phyloP scores from a whole-genome alignment of 2,797 vertebrate species.

The Epinephelus awoara region DNA sequence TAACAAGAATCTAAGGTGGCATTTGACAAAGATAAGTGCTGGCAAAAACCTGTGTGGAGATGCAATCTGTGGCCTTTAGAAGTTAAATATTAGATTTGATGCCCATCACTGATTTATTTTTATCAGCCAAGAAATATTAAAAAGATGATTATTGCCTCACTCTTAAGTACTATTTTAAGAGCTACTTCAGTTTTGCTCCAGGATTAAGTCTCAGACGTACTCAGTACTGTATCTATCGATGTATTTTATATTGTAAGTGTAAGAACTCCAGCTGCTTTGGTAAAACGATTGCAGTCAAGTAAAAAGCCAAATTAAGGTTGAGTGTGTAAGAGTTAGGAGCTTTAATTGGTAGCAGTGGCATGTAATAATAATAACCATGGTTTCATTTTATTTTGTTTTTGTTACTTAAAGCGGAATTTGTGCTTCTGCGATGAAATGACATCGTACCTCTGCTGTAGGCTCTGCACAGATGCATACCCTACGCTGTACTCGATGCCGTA shows the following conservation, averaged over 20 bases:
- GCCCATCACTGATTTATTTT: conserved; percentile 41
- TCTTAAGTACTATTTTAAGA: conserved; percentile 31
- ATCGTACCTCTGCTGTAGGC: too few relatives aligned
- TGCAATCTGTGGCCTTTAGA: conserved; percentile 68
- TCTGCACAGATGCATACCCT: too few relatives aligned
- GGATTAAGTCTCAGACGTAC: neutral
- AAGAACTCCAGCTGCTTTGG: too few relatives aligned
- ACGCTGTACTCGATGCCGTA: too few relatives aligned
- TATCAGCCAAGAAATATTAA: conserved; percentile 37
- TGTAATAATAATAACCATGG: too few relatives aligned
- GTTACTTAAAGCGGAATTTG: too few relatives aligned
- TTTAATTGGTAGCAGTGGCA: too few relatives aligned
- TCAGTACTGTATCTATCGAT: neutral
- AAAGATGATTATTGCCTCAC: conserved; percentile 22
- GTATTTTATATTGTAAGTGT: neutral
- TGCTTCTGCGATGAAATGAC: too few relatives aligned
- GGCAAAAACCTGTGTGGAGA: conserved; percentile 59
- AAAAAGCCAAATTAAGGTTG: too few relatives aligned
- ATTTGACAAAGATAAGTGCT: conserved; percentile 74
- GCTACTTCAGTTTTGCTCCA: conserved; percentile 9
- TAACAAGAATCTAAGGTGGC: conserved; percentile 63
- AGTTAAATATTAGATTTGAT: conserved; percentile 63
- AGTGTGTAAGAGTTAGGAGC: too few relatives aligned
- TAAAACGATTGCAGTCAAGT: too few relatives aligned
- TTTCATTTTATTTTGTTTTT: too few relatives aligned